Base-by-base conservation (phyloP, 1,140 invertebrate species). In the Neelides sp. region DNA sequence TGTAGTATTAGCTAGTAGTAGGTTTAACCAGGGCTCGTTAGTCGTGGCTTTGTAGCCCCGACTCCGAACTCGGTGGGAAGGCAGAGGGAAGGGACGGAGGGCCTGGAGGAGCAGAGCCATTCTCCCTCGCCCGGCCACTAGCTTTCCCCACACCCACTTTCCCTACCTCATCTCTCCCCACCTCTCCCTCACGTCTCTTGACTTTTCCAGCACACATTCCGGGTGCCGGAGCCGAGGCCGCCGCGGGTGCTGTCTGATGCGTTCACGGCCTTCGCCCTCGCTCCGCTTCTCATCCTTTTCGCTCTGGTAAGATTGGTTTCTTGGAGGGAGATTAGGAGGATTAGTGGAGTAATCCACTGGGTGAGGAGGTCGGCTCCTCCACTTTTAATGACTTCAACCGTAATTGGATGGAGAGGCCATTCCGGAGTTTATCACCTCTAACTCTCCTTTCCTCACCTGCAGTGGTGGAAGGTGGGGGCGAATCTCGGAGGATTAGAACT, bases 221-320 rank as follows among this genome's bases (percentile, higher is more conserved):
- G 91, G 27, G 77, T 80, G 64, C 85, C 92, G 10, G 94, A 98
- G 66, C 83, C 84, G 61, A 75, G 91, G 39, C 94, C 95, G 37
- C 75, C 91, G 12, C 76, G 77, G 37, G 66, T 82, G 41, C 80
- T 98, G 27, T 96, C 92, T 0, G 82, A 89, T 65, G 74, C 90
- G 23, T 98, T 97, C 68, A 93, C 90, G 43, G 76, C 75, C 19
- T 69, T 96, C 2, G 85, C 83, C 52, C 69, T 83, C 13, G 71
- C 83, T 32, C 94, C 93, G 20, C 66, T 96, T 52, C 65, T 93
- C 27, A 64, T 96, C 53, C 73, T 98, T 15, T 69, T 98, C 27
- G 69, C 82, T 58, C 71, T 94, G 64, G 78, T 79, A 67, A 69
- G 72, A 65, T 35, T 41, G 26, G 19, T 58, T 55, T 45, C n/a